These are phyloP conservation scores for Girardia tigrina DNA, from an alignment of 2,888 invertebrate genomes.

Conservation along the genomic window DNA sequence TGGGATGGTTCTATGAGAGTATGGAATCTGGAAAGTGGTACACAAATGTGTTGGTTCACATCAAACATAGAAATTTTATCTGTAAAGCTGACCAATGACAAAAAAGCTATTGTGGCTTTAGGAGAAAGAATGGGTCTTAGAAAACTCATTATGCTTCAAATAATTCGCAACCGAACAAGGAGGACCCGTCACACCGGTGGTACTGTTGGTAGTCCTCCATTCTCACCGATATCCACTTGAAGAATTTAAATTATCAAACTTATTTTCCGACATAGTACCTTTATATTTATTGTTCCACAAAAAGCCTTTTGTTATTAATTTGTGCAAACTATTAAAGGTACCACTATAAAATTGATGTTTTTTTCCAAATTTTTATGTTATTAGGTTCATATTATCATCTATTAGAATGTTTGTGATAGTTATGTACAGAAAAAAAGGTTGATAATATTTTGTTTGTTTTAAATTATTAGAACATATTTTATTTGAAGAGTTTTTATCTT, in stretches of 20 bases:
- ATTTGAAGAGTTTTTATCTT: background rate
- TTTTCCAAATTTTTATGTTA: background rate
- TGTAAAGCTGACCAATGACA: slow-evolving; percentile 48
- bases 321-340: background rate
- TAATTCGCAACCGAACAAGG: slow-evolving; percentile 36
- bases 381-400: background rate
- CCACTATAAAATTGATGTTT: background rate
- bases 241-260: background rate
- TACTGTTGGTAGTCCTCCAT: background rate
- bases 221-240: background rate
- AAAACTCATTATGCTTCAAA: slow-evolving; percentile 49
- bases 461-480: too few relatives aligned
- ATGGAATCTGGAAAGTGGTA: slow-evolving; percentile 46
- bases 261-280: slow-evolving; percentile 5
- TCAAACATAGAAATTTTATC: slow-evolving; percentile 49
- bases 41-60: slow-evolving; percentile 43
- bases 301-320: background rate
- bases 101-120: slow-evolving; percentile 49
- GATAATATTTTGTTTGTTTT: background rate
- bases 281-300: background rate
- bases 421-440: background rate
- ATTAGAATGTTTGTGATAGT: background rate
- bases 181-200: slow-evolving; percentile 31
- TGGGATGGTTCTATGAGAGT: slow-evolving; percentile 48
- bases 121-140: slow-evolving; percentile 48